Evolutionary conservation across 2,113 vertebrate species (phyloP), one percentile per base, ranked within the genome.

Genomic region (Deroptyus accipitrinus): DNA sequence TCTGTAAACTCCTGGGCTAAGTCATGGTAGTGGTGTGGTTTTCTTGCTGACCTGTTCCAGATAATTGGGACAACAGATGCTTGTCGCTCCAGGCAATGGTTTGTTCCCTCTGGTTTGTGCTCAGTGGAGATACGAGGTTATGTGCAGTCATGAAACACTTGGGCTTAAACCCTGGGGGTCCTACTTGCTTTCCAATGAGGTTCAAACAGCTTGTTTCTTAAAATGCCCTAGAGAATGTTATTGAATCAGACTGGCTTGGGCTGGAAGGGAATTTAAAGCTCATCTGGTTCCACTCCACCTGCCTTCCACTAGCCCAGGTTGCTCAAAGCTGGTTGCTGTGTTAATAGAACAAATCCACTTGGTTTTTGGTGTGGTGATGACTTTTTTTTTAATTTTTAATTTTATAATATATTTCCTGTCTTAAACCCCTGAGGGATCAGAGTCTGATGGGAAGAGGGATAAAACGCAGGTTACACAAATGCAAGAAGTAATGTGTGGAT

Each of bases 381-480:
- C 55, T n/a, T 57, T 14, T 57, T 31, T 13, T 48, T 25, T 11
- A 46, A 12, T n/a, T 3, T 4, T 28, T 41, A 46, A 20, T 62
- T 49, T 55, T 35, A 14, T 41, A 41, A 37, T 35, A 24, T 35
- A 24, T 35, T 63, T 14, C 2, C 39, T 57, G 4, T 48, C 44
- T n/a, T 64, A 6, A 28, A 11, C 48, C 61, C 4, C 33, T 31
- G 10, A 57, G 52, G 20, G 14, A 28, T 62, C 33, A 25, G 19
- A 9, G 19, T 6, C 27, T 62, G 49, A 4, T 63, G 57, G 66
- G 23, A n/a, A 22, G 41, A 54, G 31, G 28, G 42, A 3, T n/a
- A 19, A 57, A n/a, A 19, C 16, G 18, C 19, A 51, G 37, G 10
- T 51, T 35, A 6, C 17, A 7, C 0, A 0, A 52, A 22, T 13